phyloP scores from a whole-genome alignment of 2,113 vertebrate species.

The Taurulus bubalis region DNA sequence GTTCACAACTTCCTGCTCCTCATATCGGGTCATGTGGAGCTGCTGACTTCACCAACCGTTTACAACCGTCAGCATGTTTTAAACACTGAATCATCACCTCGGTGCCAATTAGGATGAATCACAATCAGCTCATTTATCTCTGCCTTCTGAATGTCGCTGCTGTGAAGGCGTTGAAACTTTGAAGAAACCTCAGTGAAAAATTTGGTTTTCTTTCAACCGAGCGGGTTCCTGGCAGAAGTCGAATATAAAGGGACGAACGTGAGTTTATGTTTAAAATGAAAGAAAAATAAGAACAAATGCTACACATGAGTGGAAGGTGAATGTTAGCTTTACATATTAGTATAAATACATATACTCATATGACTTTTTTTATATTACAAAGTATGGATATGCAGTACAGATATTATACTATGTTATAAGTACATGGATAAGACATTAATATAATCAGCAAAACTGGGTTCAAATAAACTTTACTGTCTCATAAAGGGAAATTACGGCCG shows the following conservation, averaged over 20 bases:
- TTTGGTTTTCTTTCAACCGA: neutral
- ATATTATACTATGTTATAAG: no score
- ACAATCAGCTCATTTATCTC: neutral
- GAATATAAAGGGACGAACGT: no score
- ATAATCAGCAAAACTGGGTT: no score
- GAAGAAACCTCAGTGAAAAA: neutral
- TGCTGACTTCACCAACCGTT: conserved; percentile 2
- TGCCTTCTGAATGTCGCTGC: neutral
- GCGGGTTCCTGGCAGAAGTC: no score
- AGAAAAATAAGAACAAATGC: neutral
- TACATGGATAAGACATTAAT: no score
- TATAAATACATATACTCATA: neutral
- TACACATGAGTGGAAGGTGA: neutral
- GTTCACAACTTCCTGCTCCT: neutral
- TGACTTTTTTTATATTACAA: neutral
- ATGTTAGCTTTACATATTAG: neutral
- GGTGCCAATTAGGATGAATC: conserved; percentile 10
- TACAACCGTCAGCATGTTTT: neutral
- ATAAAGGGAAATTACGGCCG: no score
- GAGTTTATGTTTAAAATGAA: neutral
- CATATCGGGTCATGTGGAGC: neutral
- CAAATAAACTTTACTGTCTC: no score
- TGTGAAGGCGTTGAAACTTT: no score
- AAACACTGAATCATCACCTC: conserved; percentile 22
- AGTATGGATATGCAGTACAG: no score